phyloP scores from a whole-genome alignment of 2,797 vertebrate genomes.

The Sebastes goodei region DNA sequence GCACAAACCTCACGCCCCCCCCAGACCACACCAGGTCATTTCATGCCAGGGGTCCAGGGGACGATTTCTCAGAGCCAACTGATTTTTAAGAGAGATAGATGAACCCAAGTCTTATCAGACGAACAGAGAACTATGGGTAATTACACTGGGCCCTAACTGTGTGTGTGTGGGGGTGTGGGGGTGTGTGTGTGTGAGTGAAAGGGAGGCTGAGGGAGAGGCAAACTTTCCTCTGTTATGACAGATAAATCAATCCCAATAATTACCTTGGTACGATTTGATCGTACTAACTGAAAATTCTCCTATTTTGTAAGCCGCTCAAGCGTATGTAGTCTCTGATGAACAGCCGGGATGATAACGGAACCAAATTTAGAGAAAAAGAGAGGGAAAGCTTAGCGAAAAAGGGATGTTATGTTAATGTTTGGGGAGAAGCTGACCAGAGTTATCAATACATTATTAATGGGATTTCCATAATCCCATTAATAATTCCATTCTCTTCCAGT shows the following conservation, averaged over 20 bases:
- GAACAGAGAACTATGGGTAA: constrained; percentile 47
- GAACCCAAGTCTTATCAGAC: constrained; percentile 41
- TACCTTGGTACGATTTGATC: not conserved
- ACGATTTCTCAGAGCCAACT: constrained; percentile 13
- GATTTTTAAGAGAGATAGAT: constrained; percentile 57
- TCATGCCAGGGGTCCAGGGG: not conserved
- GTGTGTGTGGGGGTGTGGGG: not conserved
- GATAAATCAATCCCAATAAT: constrained; percentile 11
- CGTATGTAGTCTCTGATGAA: not conserved
- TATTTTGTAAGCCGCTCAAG: not conserved
- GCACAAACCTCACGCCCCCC: not conserved
- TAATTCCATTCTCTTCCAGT: not conserved
- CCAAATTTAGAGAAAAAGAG: not conserved
- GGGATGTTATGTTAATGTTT: not conserved
- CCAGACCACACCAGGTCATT: not conserved
- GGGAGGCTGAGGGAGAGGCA: not conserved
- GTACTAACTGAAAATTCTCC: not conserved
- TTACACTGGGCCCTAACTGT: constrained; percentile 12
- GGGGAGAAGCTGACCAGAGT: not conserved
- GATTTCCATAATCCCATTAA: not conserved
- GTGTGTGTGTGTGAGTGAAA: not conserved
- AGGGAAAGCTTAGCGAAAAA: no score
- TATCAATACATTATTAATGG: not conserved
- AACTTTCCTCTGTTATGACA: constrained; percentile 1
- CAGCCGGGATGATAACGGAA: not conserved